A percentile compares a stretch with the other conserved stretches of the same genome.
These are phyloP conservation scores for Sciurus carolinensis DNA, from an alignment of 2,797 vertebrate species.

Conservation along the genomic window DNA sequence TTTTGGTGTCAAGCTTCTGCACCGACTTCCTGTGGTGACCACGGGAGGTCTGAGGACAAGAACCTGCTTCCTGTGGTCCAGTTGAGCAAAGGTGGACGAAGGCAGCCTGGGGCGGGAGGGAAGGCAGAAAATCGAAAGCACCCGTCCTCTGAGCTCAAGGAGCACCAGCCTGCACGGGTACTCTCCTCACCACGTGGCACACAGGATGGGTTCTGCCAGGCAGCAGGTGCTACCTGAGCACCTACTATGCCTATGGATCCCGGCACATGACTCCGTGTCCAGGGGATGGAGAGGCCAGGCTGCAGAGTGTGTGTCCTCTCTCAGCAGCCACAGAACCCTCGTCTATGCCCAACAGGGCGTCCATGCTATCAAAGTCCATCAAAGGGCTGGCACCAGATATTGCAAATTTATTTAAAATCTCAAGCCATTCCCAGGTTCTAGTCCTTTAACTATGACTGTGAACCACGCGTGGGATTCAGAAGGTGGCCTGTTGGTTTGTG, in stretches of 20 bases:
- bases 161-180: rapidly evolving
- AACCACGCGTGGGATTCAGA: rapidly evolving
- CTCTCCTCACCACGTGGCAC: not conserved
- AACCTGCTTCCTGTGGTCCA: not conserved
- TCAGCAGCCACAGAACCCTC: rapidly evolving
- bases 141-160: rapidly evolving
- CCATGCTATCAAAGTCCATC: rapidly evolving
- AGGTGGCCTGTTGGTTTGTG: rapidly evolving
- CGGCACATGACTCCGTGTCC: rapidly evolving
- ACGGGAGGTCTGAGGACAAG: rapidly evolving
- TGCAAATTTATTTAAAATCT: not conserved
- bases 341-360: rapidly evolving
- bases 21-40: rapidly evolving
- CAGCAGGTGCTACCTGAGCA: rapidly evolving
- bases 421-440: not conserved
- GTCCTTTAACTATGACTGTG: not conserved
- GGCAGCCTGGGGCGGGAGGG: rapidly evolving
- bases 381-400: rapidly evolving
- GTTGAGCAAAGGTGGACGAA: not conserved
- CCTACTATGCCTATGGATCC: not conserved
- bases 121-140: too few relatives aligned
- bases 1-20: rapidly evolving
- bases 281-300: rapidly evolving
- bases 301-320: rapidly evolving
- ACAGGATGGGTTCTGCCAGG: rapidly evolving